phyloP scores from a whole-genome alignment of 1,140 invertebrate genomes.

The Drosophila tani region DNA sequence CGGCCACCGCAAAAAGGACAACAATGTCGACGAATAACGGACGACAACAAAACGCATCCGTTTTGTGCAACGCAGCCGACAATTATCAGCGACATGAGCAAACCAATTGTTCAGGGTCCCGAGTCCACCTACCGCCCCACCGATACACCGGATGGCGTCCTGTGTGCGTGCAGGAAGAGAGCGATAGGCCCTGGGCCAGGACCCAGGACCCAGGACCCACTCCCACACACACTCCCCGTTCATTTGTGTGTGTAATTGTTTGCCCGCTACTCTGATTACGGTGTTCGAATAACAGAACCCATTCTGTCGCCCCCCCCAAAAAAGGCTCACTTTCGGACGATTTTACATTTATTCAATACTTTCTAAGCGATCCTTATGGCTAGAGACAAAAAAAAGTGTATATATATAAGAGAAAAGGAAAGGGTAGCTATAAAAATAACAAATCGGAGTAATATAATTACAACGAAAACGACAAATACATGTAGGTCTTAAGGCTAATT shows the following conservation, averaged over 20 bases:
- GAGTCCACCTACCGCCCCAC: too few species aligned
- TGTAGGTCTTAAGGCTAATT: constrained; percentile 28
- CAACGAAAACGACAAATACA: constrained; percentile 40
- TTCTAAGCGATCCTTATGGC: constrained; percentile 65
- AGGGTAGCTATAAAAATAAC: constrained; percentile 25
- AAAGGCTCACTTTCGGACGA: constrained; percentile 39
- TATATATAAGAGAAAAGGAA: not conserved
- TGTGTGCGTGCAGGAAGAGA: constrained; percentile 19
- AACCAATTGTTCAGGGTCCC: constrained; percentile 64
- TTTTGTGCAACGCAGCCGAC: constrained; percentile 69
- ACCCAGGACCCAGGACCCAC: not conserved
- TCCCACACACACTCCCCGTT: not conserved
- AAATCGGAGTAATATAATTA: constrained; percentile 28
- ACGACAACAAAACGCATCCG: constrained; percentile 61
- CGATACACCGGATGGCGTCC: not conserved
- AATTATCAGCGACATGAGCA: constrained; percentile 81
- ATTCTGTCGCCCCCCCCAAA: too few species aligned
- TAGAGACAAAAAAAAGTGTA: constrained; percentile 51
- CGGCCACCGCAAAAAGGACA: constrained; percentile 37
- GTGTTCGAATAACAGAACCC: constrained; percentile 44
- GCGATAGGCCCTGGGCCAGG: constrained; percentile 33
- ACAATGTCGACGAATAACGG: constrained; percentile 18
- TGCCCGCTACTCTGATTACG: constrained; percentile 65
- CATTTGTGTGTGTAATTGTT: constrained; percentile 69
- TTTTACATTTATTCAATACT: constrained; percentile 78